phyloP scores from a whole-genome alignment of 30 jellyfish, hydroid and myxozoan genomes.

The Cassiopea andromeda region DNA sequence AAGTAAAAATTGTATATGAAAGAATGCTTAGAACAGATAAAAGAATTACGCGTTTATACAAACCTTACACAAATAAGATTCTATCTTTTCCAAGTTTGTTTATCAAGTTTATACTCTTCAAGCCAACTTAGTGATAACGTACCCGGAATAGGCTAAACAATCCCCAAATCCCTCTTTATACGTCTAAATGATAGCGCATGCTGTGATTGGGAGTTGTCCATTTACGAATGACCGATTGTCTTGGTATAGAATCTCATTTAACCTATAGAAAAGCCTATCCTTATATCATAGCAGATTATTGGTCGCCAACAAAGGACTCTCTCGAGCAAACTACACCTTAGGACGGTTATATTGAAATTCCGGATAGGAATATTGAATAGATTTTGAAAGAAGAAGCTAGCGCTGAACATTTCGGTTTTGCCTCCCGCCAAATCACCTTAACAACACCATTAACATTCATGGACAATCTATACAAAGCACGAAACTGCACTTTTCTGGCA shows the following conservation, averaged over 20 bases:
- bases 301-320: background rate
- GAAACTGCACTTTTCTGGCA: too few species aligned
- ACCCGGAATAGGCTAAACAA: background rate
- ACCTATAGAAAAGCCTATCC: constrained; percentile 13
- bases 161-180: constrained; percentile 16
- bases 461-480: too few species aligned
- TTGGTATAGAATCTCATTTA: background rate
- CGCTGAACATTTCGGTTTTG: too few species aligned
- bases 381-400: too few species aligned
- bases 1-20: background rate
- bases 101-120: background rate
- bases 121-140: background rate
- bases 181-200: background rate
- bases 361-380: background rate
- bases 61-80: background rate
- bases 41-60: background rate
- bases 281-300: background rate
- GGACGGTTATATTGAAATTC: background rate
- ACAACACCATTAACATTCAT: too few species aligned
- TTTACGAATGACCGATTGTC: background rate
- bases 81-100: background rate
- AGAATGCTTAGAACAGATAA: background rate
- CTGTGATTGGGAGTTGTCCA: constrained; percentile 1
- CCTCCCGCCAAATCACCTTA: too few species aligned
- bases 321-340: background rate